A percentile compares a stretch with the other conserved stretches of the same genome.
Conservation (phyloP, 2,888 invertebrate species). For the Shargacucullia verbasci region DNA sequence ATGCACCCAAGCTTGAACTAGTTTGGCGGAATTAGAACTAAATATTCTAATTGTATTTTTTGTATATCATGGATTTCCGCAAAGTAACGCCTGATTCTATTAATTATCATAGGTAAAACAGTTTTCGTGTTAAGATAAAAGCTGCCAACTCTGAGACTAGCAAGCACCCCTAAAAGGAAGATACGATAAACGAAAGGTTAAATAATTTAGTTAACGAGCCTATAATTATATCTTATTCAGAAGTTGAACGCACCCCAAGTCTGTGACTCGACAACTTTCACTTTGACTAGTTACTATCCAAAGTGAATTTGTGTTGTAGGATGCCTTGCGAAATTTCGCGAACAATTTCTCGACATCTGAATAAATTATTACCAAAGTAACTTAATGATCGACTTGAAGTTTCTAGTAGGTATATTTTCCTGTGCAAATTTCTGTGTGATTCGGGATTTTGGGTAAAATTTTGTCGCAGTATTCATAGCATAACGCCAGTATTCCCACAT, state of each 20-base stretch:
- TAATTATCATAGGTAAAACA: no score
- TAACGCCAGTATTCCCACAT: no score
- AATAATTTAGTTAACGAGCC: slow-evolving; percentile 48
- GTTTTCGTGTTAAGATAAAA: no score
- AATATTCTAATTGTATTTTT: no score
- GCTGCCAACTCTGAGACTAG: not conserved
- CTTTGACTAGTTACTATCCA: slow-evolving; percentile 43
- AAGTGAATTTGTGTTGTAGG: slow-evolving; percentile 51
- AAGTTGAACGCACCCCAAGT: slow-evolving; percentile 37
- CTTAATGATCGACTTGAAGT: slow-evolving; percentile 34
- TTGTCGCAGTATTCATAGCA: slow-evolving; percentile 13
- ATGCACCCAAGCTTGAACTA: no score
- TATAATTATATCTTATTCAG: slow-evolving; percentile 50
- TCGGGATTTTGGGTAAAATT: slow-evolving; percentile 26
- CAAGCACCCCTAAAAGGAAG: slow-evolving; percentile 7
- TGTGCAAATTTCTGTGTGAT: slow-evolving; percentile 39
- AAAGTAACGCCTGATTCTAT: no score
- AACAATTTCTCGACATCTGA: slow-evolving; percentile 54
- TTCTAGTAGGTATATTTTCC: slow-evolving; percentile 40
- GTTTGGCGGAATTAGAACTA: no score
- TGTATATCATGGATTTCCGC: no score
- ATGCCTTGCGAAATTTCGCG: slow-evolving; percentile 32
- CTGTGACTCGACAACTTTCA: slow-evolving; percentile 42
- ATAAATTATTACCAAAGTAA: slow-evolving; percentile 49
- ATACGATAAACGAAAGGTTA: slow-evolving; percentile 28